Percentiles rank a stretch among this genome's conserved stretches.
phyloP scores from a whole-genome alignment of 1,140 invertebrate genomes.

The Laodelphax striatellus region DNA sequence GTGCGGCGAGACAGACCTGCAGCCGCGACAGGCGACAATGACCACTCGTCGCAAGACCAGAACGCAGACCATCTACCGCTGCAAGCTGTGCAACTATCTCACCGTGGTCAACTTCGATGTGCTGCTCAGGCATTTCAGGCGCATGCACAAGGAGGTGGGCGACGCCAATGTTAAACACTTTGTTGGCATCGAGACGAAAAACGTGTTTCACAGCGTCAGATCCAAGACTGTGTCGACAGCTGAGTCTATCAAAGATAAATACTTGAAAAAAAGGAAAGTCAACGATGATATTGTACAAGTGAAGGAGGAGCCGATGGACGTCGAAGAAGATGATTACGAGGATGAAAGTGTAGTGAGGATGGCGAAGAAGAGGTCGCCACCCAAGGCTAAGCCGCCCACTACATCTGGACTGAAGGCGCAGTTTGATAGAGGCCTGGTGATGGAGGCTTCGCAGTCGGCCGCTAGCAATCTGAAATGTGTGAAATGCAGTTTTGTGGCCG shows the following conservation, averaged over 20 bases:
- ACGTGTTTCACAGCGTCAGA: not conserved
- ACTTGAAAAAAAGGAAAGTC: slow-evolving; percentile 19
- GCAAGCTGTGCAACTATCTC: not conserved
- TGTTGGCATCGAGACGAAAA: too few species aligned
- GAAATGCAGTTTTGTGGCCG: slow-evolving; percentile 34
- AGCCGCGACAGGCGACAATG: not conserved
- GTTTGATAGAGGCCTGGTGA: not conserved
- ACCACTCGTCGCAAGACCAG: not conserved
- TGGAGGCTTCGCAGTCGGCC: not conserved
- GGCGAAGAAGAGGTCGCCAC: not conserved
- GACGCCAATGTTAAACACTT: not conserved
- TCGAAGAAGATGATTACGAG: not conserved
- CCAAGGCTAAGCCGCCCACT: not conserved
- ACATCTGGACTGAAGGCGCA: not conserved
- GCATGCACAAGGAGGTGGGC: not conserved
- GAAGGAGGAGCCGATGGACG: not conserved
- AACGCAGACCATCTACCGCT: not conserved
- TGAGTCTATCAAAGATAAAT: not conserved
- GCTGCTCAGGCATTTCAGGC: too few species aligned
- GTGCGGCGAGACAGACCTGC: not conserved
- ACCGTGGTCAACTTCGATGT: not conserved
- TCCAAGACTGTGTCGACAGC: not conserved
- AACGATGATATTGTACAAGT: not conserved
- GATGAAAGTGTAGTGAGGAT: not conserved
- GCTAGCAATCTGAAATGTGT: not conserved